These are phyloP conservation scores for Stigmatopora argus DNA, from an alignment of 2,113 vertebrate species.

Conservation along the genomic window DNA sequence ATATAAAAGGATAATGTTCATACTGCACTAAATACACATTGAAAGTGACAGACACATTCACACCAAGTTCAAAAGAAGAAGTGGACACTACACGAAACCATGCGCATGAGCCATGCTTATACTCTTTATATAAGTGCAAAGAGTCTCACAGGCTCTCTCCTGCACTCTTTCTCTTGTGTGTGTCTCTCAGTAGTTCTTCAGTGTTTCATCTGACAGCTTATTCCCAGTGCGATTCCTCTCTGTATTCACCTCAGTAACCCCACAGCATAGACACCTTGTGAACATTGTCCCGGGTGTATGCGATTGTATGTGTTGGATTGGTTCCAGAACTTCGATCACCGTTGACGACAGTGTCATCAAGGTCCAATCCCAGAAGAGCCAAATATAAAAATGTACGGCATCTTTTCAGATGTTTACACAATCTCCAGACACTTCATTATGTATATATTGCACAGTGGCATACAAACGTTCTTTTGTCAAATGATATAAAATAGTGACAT, in stretches of 20 bases:
- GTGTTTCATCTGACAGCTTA: constrained; percentile 73
- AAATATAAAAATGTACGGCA: not conserved
- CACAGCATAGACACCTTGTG: constrained; percentile 68
- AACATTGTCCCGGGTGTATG: constrained; percentile 66
- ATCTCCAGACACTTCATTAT: not conserved
- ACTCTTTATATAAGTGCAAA: constrained; percentile 13
- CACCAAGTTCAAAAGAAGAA: constrained; percentile 23
- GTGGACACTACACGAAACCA: constrained; percentile 13
- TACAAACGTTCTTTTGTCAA: not conserved
- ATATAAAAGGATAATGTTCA: constrained; percentile 12
- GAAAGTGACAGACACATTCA: constrained; percentile 20
- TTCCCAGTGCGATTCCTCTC: constrained; percentile 68
- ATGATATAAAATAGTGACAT: not conserved
- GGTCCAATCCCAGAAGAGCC: not conserved
- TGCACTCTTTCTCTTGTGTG: constrained; percentile 30
- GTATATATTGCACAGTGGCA: not conserved
- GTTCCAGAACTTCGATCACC: not conserved
- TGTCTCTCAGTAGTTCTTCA: constrained; percentile 66
- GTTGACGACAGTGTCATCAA: not conserved
- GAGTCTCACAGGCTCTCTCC: constrained; percentile 9
- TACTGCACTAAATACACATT: constrained; percentile 14
- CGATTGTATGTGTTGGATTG: not conserved
- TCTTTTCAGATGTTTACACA: not conserved
- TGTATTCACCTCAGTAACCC: constrained; percentile 71
- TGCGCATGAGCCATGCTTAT: constrained; percentile 24